A percentile compares a stretch with the other conserved stretches of the same genome.
Conservation (phyloP, 2,113 vertebrate species). For the Scopus umbretta region DNA sequence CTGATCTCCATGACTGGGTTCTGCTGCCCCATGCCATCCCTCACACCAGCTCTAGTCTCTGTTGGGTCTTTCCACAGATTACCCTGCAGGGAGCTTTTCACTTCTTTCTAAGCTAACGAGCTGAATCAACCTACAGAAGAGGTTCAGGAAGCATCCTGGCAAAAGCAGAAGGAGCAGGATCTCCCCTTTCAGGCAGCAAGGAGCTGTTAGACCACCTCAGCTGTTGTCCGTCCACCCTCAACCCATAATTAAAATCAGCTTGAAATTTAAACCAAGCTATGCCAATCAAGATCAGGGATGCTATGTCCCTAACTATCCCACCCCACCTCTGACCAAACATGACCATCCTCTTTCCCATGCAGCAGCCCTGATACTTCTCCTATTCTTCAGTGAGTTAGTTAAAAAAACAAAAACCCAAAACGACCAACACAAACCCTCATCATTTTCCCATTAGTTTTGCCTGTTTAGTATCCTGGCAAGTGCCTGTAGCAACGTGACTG, state of each 20-base stretch:
- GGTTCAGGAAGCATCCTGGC: not conserved
- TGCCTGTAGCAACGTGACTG: not conserved
- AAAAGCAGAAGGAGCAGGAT: not conserved
- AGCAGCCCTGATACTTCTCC: not conserved
- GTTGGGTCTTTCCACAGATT: not conserved
- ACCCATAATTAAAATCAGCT: not conserved
- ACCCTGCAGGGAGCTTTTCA: not conserved
- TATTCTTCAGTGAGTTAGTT: not conserved
- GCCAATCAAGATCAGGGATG: not conserved
- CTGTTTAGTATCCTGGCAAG: not conserved
- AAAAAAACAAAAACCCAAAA: not conserved
- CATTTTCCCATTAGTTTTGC: not conserved
- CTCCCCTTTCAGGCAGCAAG: not conserved
- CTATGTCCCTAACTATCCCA: accelerated
- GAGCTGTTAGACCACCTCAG: not conserved
- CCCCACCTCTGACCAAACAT: not conserved
- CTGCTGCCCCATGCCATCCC: not conserved
- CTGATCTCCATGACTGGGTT: not conserved
- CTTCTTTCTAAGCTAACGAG: not conserved
- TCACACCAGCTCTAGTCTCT: not conserved
- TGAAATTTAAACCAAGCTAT: not conserved
- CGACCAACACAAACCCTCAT: not conserved
- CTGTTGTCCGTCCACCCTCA: too few species aligned
- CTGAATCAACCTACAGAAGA: accelerated
- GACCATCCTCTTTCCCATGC: accelerated